Percentiles rank a stretch among this genome's conserved stretches.
Conservation (phyloP, 2,888 invertebrate genomes). For the Amblyteles armatorius region DNA sequence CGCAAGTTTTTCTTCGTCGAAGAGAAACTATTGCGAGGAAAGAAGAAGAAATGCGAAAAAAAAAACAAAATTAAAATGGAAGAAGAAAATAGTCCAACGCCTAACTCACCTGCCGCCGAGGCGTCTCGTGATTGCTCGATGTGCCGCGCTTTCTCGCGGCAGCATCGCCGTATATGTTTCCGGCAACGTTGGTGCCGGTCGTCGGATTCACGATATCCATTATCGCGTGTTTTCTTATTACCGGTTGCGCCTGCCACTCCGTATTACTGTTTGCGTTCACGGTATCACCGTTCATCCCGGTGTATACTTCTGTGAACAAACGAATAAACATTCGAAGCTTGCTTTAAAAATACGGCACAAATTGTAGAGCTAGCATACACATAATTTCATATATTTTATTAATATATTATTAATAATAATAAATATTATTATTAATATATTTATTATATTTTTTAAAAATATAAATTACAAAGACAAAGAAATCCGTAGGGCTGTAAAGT, state of each 20-base stretch:
- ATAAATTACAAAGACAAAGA: background rate
- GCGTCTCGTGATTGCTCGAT: slow-evolving; percentile 86
- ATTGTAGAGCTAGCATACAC: background rate
- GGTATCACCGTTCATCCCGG: slow-evolving; percentile 78
- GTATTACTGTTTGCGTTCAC: slow-evolving; percentile 69
- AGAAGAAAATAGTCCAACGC: slow-evolving; percentile 29
- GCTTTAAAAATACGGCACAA: slow-evolving; percentile 27
- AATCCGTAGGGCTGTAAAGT: background rate
- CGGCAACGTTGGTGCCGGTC: slow-evolving; percentile 86
- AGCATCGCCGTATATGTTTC: slow-evolving; percentile 85
- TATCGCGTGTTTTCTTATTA: slow-evolving; percentile 82
- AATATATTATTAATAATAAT: no score
- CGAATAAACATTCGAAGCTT: slow-evolving; percentile 56
- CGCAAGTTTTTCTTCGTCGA: background rate
- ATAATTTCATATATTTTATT: background rate
- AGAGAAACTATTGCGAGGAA: slow-evolving; percentile 22
- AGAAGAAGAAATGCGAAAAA: background rate
- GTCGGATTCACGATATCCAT: slow-evolving; percentile 85
- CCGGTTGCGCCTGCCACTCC: slow-evolving; percentile 73
- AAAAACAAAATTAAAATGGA: background rate
- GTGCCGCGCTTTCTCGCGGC: slow-evolving; percentile 85
- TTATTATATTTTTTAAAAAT: no score
- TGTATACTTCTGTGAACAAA: slow-evolving; percentile 77
- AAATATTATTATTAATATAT: no score
- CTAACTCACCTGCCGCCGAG: slow-evolving; percentile 84